Evolutionary conservation across 2,888 invertebrate genomes (phyloP).

Genomic region (Adelphocoris suturalis): DNA sequence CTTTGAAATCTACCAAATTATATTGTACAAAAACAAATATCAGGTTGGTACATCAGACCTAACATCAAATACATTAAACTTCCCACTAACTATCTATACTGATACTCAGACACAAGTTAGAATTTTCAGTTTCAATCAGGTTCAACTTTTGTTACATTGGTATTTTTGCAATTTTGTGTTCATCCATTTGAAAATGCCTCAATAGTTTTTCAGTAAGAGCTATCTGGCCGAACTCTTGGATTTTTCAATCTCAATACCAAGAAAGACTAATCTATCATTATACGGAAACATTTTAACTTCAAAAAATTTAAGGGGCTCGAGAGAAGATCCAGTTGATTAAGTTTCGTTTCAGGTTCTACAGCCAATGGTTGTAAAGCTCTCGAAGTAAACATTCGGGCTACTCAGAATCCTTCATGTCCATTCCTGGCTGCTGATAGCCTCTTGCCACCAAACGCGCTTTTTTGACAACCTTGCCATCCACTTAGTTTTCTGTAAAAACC

Average conservation of each 20-base stretch:
- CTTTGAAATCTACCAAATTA: background rate
- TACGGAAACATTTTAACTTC: background rate
- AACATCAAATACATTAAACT: background rate
- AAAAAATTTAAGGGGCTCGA: too few species aligned
- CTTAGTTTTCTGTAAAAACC: too few species aligned
- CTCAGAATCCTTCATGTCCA: too few species aligned
- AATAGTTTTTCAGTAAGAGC: background rate
- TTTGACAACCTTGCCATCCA: too few species aligned
- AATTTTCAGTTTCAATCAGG: background rate
- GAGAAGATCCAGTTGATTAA: too few species aligned
- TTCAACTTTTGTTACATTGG: background rate
- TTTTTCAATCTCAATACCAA: background rate
- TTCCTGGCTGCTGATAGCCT: too few species aligned
- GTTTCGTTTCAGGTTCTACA: too few species aligned
- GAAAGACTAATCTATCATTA: background rate
- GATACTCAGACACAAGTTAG: background rate
- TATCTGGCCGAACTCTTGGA: background rate
- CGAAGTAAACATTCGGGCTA: too few species aligned
- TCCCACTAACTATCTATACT: background rate
- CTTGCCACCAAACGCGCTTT: too few species aligned
- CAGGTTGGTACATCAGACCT: background rate
- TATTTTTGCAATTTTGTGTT: background rate
- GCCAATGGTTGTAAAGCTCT: too few species aligned
- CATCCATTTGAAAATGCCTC: background rate
- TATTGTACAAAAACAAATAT: background rate